Base-by-base conservation (phyloP, 2,888 invertebrate genomes). In the Tipula unca region DNA sequence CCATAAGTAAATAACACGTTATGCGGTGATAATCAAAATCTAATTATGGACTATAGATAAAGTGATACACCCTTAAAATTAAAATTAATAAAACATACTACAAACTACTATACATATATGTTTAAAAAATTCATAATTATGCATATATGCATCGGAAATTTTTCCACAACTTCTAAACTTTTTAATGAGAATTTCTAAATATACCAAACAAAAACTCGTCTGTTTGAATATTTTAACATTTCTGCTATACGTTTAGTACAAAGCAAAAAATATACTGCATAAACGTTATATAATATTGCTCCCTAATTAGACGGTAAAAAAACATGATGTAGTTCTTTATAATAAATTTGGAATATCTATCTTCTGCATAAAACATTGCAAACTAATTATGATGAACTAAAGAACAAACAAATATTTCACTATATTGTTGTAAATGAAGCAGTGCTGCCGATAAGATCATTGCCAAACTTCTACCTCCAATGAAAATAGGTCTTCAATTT, bases 91-190 rank as follows among this genome's bases (percentile, higher is more conserved):
- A n/a, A n/a, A n/a, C n/a, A n/a, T n/a, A n/a, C n/a, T n/a, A n/a
- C n/a, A n/a, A n/a, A n/a, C n/a, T n/a, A n/a, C n/a, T 69, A 69
- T 69, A 69, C n/a, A 69, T 69, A 69, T 69, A 69, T 69, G n/a
- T 69, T 13, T 69, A 69, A 13, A 69, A 69, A 6, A 2, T 69
- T 6, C n/a, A 69, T 17, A 69, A 13, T 13, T 69, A 69, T 69
- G 10, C n/a, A 69, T 69, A 69, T 69, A 17, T 69, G 4, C 4
- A 32, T 6, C 6, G 2, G 2, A 32, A 2, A 32, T 2, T 32
- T 39, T 39, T 39, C 39, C 14, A 39, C 39, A 39, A n/a, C 14
- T 39, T 39, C 39, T 13, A 39, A 39, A 39, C 39, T 39, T 42
- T 42, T 14, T 42, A 42, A n/a, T 42, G n/a, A 42, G n/a, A 14